A percentile compares a stretch with the other conserved stretches of the same genome.
These are phyloP conservation scores for Aleiodes testaceus DNA, from an alignment of 2,888 invertebrate genomes.

Conservation along the genomic window DNA sequence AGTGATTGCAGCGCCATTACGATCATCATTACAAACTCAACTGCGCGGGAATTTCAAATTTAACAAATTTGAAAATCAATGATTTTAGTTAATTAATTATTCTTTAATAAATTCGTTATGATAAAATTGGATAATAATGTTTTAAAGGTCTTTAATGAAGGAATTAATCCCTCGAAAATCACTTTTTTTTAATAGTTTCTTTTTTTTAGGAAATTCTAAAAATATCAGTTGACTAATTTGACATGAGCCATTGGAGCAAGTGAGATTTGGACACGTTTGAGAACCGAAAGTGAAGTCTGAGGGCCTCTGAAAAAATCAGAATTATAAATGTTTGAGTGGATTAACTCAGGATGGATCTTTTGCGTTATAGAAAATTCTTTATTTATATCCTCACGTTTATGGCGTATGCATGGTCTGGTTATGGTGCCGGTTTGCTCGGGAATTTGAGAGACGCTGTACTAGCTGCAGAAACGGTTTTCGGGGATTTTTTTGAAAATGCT, in stretches of 20 bases:
- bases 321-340: neutral
- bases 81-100: no score
- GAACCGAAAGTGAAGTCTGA: neutral
- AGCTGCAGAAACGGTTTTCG: conserved; percentile 86
- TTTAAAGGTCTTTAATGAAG: no score
- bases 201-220: no score
- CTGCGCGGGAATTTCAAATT: no score
- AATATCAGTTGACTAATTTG: neutral
- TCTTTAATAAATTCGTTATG: no score
- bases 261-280: conserved; percentile 2
- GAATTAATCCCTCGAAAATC: no score
- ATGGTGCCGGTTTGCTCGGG: conserved; percentile 83
- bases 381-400: conserved; percentile 85
- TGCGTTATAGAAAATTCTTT: conserved; percentile 81
- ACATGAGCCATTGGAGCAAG: neutral
- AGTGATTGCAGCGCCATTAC: no score
- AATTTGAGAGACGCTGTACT: conserved; percentile 87
- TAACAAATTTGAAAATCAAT: no score
- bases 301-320: neutral
- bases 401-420: conserved; percentile 86
- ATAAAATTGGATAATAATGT: no score
- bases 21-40: no score
- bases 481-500: conserved; percentile 83
- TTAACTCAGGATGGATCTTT: conserved; percentile 78
- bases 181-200: no score